Conservation (phyloP, 2,113 vertebrate species). For the Archocentrus centrarchus region DNA sequence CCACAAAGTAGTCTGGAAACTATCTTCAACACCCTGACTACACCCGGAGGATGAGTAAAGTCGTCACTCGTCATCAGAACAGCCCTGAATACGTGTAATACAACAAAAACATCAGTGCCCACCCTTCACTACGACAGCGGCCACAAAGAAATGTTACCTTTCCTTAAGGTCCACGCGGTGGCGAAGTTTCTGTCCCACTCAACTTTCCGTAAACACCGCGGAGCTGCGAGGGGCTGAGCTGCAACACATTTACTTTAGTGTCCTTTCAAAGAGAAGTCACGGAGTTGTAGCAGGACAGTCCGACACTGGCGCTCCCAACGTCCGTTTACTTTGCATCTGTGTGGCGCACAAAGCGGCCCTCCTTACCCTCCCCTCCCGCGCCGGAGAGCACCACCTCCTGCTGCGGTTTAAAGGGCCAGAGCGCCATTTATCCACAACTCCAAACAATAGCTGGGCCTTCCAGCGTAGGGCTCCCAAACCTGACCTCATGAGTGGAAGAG, state of each 20-base stretch:
- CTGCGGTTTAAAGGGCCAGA: slow-evolving; percentile 70
- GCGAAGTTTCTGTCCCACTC: slow-evolving; percentile 44
- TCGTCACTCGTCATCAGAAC: not conserved
- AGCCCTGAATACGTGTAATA: not conserved
- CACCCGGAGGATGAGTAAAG: not conserved
- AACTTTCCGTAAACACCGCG: slow-evolving; percentile 6
- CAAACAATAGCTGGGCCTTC: slow-evolving; percentile 22
- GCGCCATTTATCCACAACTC: slow-evolving; percentile 10
- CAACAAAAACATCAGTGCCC: not conserved
- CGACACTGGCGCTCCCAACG: slow-evolving; percentile 7
- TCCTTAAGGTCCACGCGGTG: not conserved
- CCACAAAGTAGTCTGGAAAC: not conserved
- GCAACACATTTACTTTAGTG: not conserved
- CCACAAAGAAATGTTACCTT: slow-evolving; percentile 52
- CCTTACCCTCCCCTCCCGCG: not conserved
- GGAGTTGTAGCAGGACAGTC: not conserved
- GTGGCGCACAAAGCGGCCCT: slow-evolving; percentile 64
- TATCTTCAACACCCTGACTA: not conserved
- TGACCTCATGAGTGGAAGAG: not conserved
- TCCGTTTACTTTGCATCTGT: slow-evolving; percentile 53
- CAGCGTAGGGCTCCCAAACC: not conserved
- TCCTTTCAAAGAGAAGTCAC: not conserved
- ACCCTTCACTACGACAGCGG: not conserved
- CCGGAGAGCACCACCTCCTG: slow-evolving; percentile 54
- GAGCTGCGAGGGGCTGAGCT: not conserved